Percentiles rank a stretch among this genome's conserved stretches.
Conservation (phyloP, 2,113 vertebrate species). For the Lipophrys pholis region DNA sequence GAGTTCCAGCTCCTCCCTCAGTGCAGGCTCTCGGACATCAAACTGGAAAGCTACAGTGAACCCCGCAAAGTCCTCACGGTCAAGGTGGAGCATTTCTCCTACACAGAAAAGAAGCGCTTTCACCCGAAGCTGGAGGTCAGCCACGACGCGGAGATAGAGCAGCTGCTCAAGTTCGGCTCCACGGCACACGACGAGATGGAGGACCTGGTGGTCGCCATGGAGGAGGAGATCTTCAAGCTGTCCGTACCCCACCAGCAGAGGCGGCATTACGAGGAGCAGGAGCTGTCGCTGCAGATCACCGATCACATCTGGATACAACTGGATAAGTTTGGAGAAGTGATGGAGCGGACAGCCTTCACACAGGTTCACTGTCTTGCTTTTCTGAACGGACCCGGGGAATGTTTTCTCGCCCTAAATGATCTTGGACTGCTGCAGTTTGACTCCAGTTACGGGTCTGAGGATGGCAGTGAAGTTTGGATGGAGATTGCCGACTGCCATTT, state of each 20-base stretch:
- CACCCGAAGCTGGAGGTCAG: conserved; percentile 90
- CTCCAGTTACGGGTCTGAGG: conserved; percentile 86
- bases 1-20: conserved; percentile 92
- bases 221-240: conserved; percentile 92
- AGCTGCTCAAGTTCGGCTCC: conserved; percentile 96
- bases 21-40: conserved; percentile 90
- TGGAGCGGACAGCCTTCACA: conserved; percentile 86
- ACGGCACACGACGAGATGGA: conserved; percentile 88
- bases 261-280: conserved; percentile 91
- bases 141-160: conserved; percentile 89
- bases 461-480: conserved; percentile 86
- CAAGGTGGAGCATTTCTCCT: conserved; percentile 92
- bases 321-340: conserved; percentile 84
- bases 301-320: conserved; percentile 92
- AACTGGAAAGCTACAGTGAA: conserved; percentile 90
- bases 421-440: conserved; percentile 85
- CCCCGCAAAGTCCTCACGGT: conserved; percentile 93
- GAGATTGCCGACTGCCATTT: conserved; percentile 88
- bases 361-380: conserved; percentile 92
- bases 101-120: conserved; percentile 90
- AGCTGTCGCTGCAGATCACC: conserved; percentile 90
- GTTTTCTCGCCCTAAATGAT: conserved; percentile 94
- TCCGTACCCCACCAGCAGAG: conserved; percentile 79
- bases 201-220: conserved; percentile 87
- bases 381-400: conserved; percentile 86